Evolutionary conservation across 1,140 invertebrate species (phyloP).

Genomic region (Pogonus chalceus): DNA sequence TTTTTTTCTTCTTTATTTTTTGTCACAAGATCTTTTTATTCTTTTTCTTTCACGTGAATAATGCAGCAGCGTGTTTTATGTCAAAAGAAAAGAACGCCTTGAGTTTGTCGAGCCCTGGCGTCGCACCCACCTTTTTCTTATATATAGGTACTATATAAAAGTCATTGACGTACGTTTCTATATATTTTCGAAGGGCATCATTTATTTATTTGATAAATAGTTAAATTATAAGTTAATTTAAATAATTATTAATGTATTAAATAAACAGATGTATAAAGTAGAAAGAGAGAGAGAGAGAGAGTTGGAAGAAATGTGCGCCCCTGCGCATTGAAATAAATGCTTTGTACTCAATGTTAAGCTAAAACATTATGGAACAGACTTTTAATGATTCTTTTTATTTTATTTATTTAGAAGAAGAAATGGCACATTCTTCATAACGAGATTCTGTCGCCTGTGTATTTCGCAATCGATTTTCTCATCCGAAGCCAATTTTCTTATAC

Average conservation of each 20-base stretch:
- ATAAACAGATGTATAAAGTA: no score
- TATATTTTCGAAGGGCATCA: no score
- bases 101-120: neutral
- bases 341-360: no score
- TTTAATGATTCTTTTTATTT: neutral
- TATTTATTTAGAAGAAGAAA: neutral
- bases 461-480: conserved; percentile 3
- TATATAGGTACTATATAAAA: no score
- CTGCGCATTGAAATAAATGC: no score
- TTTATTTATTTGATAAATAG: no score
- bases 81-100: neutral
- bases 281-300: no score
- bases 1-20: neutral
- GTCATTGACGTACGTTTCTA: no score
- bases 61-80: neutral
- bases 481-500: neutral
- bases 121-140: no score
- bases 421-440: conserved; percentile 1
- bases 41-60: neutral
- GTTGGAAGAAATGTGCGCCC: no score
- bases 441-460: conserved; percentile 4
- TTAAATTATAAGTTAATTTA: no score
- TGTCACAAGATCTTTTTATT: neutral
- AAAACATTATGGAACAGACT: conserved; percentile 1
- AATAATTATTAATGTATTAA: no score